Percentiles rank a stretch among this genome's conserved stretches.
Evolutionary conservation across 1,140 invertebrate genomes (phyloP).

Genomic region (Pararge aegeria): DNA sequence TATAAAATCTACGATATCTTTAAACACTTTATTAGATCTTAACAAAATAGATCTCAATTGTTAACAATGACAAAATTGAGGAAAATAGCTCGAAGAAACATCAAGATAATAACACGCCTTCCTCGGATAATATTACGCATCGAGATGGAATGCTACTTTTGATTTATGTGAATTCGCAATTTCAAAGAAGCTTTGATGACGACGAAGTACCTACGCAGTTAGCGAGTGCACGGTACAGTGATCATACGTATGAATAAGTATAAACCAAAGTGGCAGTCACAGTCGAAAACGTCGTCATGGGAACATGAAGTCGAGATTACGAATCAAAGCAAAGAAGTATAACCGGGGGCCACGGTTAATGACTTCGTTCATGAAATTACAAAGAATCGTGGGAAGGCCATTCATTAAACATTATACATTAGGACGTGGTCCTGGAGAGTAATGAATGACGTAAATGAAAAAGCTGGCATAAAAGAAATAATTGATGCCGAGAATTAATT

Average conservation of each 20-base stretch:
- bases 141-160: constrained; percentile 24
- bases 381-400: constrained; percentile 37
- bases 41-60: constrained; percentile 22
- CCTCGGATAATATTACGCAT: constrained; percentile 29
- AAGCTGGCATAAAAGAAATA: neutral
- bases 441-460: constrained; percentile 2
- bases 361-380: constrained; percentile 36
- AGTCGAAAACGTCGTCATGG: constrained; percentile 66
- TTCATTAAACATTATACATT: constrained; percentile 21
- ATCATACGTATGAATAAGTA: constrained; percentile 27
- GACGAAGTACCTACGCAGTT: constrained; percentile 26
- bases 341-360: constrained; percentile 40
- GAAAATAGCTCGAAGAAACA: constrained; percentile 39
- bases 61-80: constrained; percentile 42
- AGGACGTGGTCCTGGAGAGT: neutral
- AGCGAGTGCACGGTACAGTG: constrained; percentile 24
- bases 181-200: constrained; percentile 27
- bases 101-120: constrained; percentile 24
- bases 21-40: neutral
- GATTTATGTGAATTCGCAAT: constrained; percentile 29
- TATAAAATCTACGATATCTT: neutral
- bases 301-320: constrained; percentile 55
- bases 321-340: constrained; percentile 38
- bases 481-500: neutral
- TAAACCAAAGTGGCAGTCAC: constrained; percentile 42